Percentiles rank a stretch among this genome's conserved stretches.
These are phyloP conservation scores for Caenorhabditis briggsae DNA, from an alignment of 1,140 invertebrate genomes.

Conservation along the genomic window DNA sequence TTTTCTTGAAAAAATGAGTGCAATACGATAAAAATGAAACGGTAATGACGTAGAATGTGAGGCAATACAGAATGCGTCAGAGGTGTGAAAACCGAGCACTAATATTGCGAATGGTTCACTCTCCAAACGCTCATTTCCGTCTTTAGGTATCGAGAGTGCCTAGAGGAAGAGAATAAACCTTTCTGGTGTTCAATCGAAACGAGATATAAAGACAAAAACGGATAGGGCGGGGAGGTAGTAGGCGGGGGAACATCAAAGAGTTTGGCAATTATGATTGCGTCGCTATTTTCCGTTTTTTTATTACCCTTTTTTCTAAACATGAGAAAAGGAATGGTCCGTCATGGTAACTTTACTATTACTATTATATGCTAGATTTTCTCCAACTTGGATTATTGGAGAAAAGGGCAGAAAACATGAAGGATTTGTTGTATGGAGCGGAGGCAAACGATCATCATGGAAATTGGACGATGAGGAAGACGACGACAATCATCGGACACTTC, in stretches of 20 bases:
- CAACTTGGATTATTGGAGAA: neutral
- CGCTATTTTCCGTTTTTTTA: slow-evolving; percentile 6
- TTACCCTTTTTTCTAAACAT: too few species aligned
- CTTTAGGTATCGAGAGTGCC: neutral
- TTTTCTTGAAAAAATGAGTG: neutral
- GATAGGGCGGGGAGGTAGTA: neutral
- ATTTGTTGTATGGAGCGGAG: slow-evolving; percentile 22
- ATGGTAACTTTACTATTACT: slow-evolving; percentile 27
- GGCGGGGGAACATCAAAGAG: slow-evolving; percentile 1
- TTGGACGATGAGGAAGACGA: neutral
- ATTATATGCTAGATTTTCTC: too few species aligned
- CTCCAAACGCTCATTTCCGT: slow-evolving; percentile 34
- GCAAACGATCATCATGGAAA: slow-evolving; percentile 52
- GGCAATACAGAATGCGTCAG: slow-evolving; percentile 11
- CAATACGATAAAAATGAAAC: neutral
- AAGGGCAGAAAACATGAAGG: slow-evolving; percentile 36
- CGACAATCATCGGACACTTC: slow-evolving; percentile 52
- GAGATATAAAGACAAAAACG: neutral
- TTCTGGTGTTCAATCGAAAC: slow-evolving; percentile 20
- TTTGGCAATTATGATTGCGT: slow-evolving; percentile 46
- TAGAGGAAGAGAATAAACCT: slow-evolving; percentile 16
- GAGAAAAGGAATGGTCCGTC: neutral
- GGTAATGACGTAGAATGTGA: neutral
- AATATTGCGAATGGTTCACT: slow-evolving; percentile 5
- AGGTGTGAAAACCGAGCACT: slow-evolving; percentile 17